These are phyloP conservation scores for Himalopsyche anomala DNA, from an alignment of 2,888 invertebrate genomes.

Conservation along the genomic window DNA sequence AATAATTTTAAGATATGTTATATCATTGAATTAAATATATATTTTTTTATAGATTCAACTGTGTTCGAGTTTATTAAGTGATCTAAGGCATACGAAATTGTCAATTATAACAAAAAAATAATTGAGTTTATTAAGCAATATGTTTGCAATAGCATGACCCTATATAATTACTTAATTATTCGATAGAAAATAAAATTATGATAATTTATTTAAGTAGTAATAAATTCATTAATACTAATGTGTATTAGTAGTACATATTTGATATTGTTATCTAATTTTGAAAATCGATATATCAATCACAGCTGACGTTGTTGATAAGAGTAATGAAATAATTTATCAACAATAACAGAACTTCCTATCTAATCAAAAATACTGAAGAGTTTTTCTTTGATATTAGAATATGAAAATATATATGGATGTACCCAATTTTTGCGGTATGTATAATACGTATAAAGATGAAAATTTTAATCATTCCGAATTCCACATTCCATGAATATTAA, in stretches of 20 bases:
- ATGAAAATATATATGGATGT: too few species aligned
- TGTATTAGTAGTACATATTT: background rate
- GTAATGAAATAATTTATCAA: constrained; percentile 15
- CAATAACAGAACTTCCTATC: background rate
- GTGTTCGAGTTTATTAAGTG: too few species aligned
- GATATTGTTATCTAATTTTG: background rate
- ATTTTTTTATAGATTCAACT: too few species aligned
- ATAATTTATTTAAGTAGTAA: too few species aligned
- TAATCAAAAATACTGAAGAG: background rate
- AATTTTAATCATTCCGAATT: constrained; percentile 3
- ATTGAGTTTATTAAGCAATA: too few species aligned
- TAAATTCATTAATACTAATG: background rate
- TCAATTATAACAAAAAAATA: too few species aligned
- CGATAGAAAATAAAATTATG: too few species aligned
- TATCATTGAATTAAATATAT: too few species aligned
- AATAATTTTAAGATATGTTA: too few species aligned
- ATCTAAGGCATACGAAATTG: too few species aligned
- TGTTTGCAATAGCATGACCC: too few species aligned
- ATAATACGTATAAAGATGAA: background rate
- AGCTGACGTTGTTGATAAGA: background rate
- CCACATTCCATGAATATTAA: constrained; percentile 1
- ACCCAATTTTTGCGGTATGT: background rate
- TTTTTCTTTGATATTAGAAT: background rate
- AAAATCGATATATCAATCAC: constrained; percentile 8
- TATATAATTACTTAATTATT: too few species aligned